phyloP scores from a whole-genome alignment of 2,797 vertebrate genomes.

The Lepilemur septentrionalis region DNA sequence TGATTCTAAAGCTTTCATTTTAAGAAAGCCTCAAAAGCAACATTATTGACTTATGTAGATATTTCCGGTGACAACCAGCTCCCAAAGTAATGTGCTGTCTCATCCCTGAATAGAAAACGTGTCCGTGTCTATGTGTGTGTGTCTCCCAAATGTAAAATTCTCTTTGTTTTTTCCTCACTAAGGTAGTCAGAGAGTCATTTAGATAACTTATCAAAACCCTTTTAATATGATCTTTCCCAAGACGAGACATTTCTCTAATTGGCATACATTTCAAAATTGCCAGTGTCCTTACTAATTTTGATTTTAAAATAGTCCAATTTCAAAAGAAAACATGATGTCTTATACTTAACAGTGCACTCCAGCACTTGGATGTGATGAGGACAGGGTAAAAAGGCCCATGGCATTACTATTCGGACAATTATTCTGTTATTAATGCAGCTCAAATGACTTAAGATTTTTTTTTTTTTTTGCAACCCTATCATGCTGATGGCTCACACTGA shows the following conservation, averaged over 20 bases:
- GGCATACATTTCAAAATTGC: not conserved
- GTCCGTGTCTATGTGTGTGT: not conserved
- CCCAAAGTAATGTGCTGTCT: not conserved
- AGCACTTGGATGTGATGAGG: not conserved
- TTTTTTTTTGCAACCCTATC: not conserved
- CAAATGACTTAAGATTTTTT: not conserved
- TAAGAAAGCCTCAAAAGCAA: not conserved
- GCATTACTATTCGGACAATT: not conserved
- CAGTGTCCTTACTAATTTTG: not conserved
- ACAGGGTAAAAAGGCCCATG: not conserved
- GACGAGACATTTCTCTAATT: not conserved
- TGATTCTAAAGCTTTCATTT: not conserved
- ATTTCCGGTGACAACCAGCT: not conserved
- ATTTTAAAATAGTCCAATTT: not conserved
- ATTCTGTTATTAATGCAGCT: not conserved
- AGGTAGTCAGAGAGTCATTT: not conserved
- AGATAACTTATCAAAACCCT: not conserved
- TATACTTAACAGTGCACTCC: not conserved
- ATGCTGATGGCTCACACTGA: not conserved
- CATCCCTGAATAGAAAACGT: not conserved
- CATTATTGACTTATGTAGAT: not conserved
- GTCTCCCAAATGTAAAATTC: not conserved
- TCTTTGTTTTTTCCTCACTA: not conserved
- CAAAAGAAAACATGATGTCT: not conserved
- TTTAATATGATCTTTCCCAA: not conserved